These are phyloP conservation scores for Physella acuta DNA, from an alignment of 1,140 invertebrate species.

Conservation along the genomic window DNA sequence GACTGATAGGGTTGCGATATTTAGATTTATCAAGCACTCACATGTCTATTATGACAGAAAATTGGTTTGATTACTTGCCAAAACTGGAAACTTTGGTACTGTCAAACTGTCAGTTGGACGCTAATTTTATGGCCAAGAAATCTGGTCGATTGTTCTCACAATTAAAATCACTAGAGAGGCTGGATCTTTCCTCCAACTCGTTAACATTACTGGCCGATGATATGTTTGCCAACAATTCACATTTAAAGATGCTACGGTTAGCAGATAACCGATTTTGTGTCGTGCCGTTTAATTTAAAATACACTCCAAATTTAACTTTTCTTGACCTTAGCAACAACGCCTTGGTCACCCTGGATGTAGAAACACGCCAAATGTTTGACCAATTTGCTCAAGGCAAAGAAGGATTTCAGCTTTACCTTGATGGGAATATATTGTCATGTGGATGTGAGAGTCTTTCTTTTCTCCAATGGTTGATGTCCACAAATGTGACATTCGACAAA, in stretches of 20 bases:
- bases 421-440: constrained; percentile 15
- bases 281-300: constrained; percentile 12
- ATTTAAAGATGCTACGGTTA: not conserved
- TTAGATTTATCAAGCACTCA: no score
- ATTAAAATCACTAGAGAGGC: not conserved
- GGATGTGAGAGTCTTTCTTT: constrained; percentile 8
- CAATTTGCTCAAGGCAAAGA: not conserved
- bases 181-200: not conserved
- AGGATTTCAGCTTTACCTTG: not conserved
- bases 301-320: not conserved
- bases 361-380: not conserved
- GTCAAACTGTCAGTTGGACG: not conserved
- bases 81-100: not conserved
- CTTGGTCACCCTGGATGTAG: not conserved
- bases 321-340: constrained; percentile 1
- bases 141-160: not conserved
- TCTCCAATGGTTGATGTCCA: not conserved
- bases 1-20: no score
- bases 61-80: not conserved
- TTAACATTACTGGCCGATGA: not conserved
- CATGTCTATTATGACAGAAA: constrained; percentile 3
- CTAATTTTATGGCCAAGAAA: not conserved
- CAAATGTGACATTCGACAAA: not conserved
- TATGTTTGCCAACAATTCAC: not conserved
- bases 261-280: constrained; percentile 3